phyloP scores from a whole-genome alignment of 2,888 invertebrate species.

The Auanema sp. region DNA sequence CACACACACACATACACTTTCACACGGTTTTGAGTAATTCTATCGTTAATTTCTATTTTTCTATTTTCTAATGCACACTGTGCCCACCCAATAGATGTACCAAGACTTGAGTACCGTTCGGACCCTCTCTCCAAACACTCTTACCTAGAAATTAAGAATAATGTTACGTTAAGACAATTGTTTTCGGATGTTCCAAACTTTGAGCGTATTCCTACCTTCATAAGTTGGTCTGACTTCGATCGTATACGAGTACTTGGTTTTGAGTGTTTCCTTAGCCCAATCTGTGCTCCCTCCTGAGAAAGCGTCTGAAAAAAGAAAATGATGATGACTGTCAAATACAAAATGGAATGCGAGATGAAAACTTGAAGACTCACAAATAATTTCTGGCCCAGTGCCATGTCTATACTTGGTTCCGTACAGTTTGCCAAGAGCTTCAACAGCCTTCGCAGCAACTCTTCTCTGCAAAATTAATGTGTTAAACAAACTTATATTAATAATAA shows the following conservation, averaged over 20 bases:
- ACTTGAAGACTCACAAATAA: constrained; percentile 52
- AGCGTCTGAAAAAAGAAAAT: constrained; percentile 46
- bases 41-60: background rate
- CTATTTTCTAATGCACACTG: constrained; percentile 1
- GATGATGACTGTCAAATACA: background rate
- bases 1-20: background rate
- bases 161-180: background rate
- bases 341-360: background rate
- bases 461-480: constrained; percentile 28
- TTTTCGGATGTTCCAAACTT: background rate
- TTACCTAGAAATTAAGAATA: background rate
- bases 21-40: background rate
- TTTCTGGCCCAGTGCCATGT: constrained; percentile 62
- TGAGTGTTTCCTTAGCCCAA: constrained; percentile 61
- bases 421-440: constrained; percentile 52
- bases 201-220: constrained; percentile 47
- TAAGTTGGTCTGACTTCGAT: constrained; percentile 59
- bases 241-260: constrained; percentile 61
- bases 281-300: constrained; percentile 61
- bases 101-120: constrained; percentile 8
- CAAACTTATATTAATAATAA: constrained; percentile 7
- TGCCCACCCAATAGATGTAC: constrained; percentile 12
- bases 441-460: constrained; percentile 57
- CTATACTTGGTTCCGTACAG: constrained; percentile 60
- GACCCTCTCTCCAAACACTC: constrained; percentile 9